Base-by-base conservation (phyloP, 23 tunicate genomes). In the Trididemnum clinides region DNA sequence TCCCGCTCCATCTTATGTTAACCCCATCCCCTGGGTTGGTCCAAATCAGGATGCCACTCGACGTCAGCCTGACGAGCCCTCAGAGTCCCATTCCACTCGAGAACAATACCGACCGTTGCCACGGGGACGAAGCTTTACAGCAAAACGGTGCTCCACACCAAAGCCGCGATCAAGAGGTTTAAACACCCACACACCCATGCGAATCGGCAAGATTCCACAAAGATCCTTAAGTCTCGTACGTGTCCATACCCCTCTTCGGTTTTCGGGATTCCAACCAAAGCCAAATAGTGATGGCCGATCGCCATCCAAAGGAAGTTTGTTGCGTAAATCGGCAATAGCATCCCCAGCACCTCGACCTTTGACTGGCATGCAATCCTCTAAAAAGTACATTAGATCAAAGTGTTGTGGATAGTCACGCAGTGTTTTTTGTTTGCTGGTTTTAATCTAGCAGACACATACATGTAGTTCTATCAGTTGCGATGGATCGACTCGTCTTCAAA, bases 21-120 rank as follows among this genome's bases (percentile, higher is more conserved):
- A 83, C 30, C 87, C 87, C 35, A 38, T 27, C 39, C 87, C 87
- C 28, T 83, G 87, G 87, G 64, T 83, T 18, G 87, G 87, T 1
- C 87, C 87, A 2, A 64, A 69, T 38, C 78, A 83, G 31, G 78
- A 83, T 49, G 78, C 63, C 37, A 66, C 78, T 5, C 26, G 87
- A 29, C 28, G 87, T 3, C 62, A 78, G 20, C 87, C 87, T 18
- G 63, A 51, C 10, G 12, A 19, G 28, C 36, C 64, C 2, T 51
- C 51, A 2, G 33, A 28, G 5, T 23, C 87, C 1, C 78, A 39
- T 25, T 34, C 78, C 18, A 12, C 22, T 29, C 51, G 3, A 19
- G 83, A 78, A 51, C 34, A 29, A 3, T 2, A 51, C 15, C 36
- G 20, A 2, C 38, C 39, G 37, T 29, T 32, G 1, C 3, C 39